A percentile compares a stretch with the other conserved stretches of the same genome.
Evolutionary conservation across 2,888 invertebrate genomes (phyloP).

Genomic region (Sphinx pinastri): DNA sequence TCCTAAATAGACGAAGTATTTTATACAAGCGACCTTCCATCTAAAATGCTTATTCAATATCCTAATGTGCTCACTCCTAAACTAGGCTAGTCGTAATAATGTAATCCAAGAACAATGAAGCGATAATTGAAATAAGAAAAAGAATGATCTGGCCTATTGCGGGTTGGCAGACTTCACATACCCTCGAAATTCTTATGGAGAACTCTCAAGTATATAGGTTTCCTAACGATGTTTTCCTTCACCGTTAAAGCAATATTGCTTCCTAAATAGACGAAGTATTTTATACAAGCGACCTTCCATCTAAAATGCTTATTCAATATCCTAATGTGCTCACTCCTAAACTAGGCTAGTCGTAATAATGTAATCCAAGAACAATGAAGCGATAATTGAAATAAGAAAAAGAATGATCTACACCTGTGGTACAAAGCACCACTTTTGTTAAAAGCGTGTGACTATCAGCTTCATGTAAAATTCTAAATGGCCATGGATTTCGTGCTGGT

Average conservation of each 20-base stretch:
- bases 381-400: conserved; percentile 17
- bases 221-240: too few relatives aligned
- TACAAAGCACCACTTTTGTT: not conserved
- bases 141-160: not conserved
- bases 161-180: too few relatives aligned
- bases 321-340: not conserved
- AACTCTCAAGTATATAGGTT: too few relatives aligned
- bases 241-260: too few relatives aligned
- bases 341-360: not conserved
- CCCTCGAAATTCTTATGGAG: too few relatives aligned
- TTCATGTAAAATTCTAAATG: not conserved
- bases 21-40: too few relatives aligned
- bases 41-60: not conserved
- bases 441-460: not conserved
- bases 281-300: too few relatives aligned
- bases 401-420: conserved; percentile 21
- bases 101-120: conserved; percentile 25
- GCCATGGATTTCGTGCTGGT: conserved; percentile 24
- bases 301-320: not conserved
- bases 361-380: conserved; percentile 25
- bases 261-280: too few relatives aligned
- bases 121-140: conserved; percentile 17
- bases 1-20: too few relatives aligned
- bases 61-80: not conserved
- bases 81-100: not conserved